Evolutionary conservation across 1,140 invertebrate genomes (phyloP), one percentile per base, ranked within the genome.

Genomic region (Phortica variegata): DNA sequence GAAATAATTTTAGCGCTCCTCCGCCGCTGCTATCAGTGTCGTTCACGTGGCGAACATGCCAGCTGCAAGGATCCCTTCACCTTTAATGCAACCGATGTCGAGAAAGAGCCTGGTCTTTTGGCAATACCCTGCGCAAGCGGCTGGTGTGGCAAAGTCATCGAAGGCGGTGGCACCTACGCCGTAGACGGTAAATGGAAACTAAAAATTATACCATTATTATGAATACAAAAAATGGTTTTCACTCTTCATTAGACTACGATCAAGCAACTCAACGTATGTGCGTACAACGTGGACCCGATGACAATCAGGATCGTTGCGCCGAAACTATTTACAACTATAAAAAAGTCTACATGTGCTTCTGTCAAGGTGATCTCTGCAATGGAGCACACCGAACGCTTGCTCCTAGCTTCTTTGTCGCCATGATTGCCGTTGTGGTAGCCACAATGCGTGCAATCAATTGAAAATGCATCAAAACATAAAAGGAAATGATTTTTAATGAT

Each of bases 101-200:
- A 86, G 40, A 75, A 77, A 15, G 83, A 85, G 61, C 80, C 78
- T 41, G 89, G 90, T 5, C 83, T 94, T 1, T 81, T 87, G 53
- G 83, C 86, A 2, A 80, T 87, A 6, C 90, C 90, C 1, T 96
- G 93, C 74, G 88, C 89, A 8, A 93, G 91, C 6, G 91, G 92
- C 20, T 96, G 93, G 93, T 96, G 93, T 68, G 88, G 87, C 7
- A 96, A 95, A 81, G 85, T 91, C 32, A 84, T 93, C 17, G 91
- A 95, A 77, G 88, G 86, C 26, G 82, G 83, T 52, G 84, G 84
- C 70, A 78, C 85, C 38, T 83, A 84, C 49, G 84, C 87, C 76
- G 82, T 84, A 44, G 81, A 83, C 63, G 80, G 80, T 81, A 71
- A 50, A 10, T 42, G 26, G 3, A 13, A 9, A 49, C 56, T 61